These are phyloP conservation scores for Peucedramus taeniatus DNA, from an alignment of 2,113 vertebrate genomes.

Conservation along the genomic window DNA sequence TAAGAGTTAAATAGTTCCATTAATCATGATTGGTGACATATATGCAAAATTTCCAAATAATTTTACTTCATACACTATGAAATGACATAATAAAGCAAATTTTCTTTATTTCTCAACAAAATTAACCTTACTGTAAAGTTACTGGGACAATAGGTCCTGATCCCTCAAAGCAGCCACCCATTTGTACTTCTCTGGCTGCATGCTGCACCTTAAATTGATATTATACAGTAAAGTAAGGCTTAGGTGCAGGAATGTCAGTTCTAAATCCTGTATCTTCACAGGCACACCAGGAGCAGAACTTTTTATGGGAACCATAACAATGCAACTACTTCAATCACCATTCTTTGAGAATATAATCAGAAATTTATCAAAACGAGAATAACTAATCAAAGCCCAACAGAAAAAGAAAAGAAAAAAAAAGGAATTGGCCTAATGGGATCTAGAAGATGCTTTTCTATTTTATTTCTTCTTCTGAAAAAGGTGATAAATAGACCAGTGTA, in stretches of 20 bases:
- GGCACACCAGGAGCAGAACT: neutral
- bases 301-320: neutral
- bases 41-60: neutral
- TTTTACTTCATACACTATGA: neutral
- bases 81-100: neutral
- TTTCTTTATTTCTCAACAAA: neutral
- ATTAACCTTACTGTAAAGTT: neutral
- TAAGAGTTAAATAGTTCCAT: neutral
- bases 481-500: neutral
- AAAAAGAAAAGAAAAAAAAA: neutral
- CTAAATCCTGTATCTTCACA: neutral
- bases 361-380: neutral
- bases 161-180: too few relatives aligned
- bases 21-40: neutral
- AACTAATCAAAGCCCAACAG: neutral
- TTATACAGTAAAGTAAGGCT: fast-evolving
- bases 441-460: neutral
- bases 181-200: neutral
- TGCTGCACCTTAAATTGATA: neutral
- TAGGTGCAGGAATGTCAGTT: neutral
- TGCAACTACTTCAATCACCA: neutral
- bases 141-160: neutral
- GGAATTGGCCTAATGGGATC: neutral
- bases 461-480: neutral
- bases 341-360: neutral